Percentiles rank a stretch among this genome's conserved stretches.
phyloP scores from a whole-genome alignment of 2,113 vertebrate genomes.

The Callipepla californica region DNA sequence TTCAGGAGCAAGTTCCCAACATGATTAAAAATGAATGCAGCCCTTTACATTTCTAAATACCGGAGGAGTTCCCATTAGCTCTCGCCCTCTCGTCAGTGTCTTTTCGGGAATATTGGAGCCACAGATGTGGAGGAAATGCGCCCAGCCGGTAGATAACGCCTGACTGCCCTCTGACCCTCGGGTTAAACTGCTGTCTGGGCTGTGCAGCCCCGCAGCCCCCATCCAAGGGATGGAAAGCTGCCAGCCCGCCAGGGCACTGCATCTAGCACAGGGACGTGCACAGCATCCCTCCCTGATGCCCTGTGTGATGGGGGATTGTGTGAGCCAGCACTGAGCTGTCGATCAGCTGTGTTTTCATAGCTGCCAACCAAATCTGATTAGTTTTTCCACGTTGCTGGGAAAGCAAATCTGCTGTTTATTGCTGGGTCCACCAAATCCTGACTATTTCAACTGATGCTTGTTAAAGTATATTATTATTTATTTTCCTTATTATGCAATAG shows the following conservation, averaged over 20 bases:
- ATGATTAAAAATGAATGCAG: slow-evolving; percentile 56
- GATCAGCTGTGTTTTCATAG: slow-evolving; percentile 37
- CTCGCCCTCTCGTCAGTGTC: slow-evolving; percentile 48
- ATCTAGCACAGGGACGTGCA: not conserved
- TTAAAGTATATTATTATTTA: slow-evolving; percentile 60
- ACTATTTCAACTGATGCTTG: slow-evolving; percentile 21
- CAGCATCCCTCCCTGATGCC: not conserved
- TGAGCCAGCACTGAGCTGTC: not conserved
- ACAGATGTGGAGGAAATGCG: slow-evolving; percentile 68
- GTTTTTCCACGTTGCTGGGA: not conserved
- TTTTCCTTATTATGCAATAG: slow-evolving; percentile 44
- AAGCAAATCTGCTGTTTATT: slow-evolving; percentile 47
- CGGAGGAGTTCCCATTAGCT: slow-evolving; percentile 53
- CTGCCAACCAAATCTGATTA: slow-evolving; percentile 71
- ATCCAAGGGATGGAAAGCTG: slow-evolving; percentile 80
- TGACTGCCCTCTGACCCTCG: slow-evolving; percentile 88
- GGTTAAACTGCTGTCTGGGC: slow-evolving; percentile 87
- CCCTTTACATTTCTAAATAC: slow-evolving; percentile 58
- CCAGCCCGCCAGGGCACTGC: slow-evolving; percentile 63
- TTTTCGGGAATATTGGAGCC: slow-evolving; percentile 35
- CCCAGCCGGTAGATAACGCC: slow-evolving; percentile 84
- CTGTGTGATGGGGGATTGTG: not conserved
- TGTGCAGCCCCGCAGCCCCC: slow-evolving; percentile 77
- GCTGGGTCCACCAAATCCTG: not conserved
- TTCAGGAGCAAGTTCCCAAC: not conserved